Percentiles rank a stretch among this genome's conserved stretches.
Evolutionary conservation across 2,113 vertebrate genomes (phyloP).

Genomic region (Desmodus rotundus): DNA sequence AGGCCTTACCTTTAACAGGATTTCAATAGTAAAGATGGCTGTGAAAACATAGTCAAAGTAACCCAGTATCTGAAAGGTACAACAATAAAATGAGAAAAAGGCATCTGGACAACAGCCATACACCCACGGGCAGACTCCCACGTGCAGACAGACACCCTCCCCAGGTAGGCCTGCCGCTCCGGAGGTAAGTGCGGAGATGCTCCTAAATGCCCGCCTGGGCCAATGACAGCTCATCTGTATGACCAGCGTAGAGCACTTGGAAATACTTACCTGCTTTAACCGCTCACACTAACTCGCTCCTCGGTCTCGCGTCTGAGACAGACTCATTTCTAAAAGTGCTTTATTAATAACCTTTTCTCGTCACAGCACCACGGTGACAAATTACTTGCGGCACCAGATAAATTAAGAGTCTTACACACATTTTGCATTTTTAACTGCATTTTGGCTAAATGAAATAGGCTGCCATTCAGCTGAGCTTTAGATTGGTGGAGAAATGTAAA

Average conservation of each 20-base stretch:
- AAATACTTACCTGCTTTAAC: neutral
- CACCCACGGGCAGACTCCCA: neutral
- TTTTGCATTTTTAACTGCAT: neutral
- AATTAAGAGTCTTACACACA: neutral
- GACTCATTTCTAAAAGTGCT: neutral
- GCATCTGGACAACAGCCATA: conserved; percentile 47
- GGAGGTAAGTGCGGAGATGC: neutral
- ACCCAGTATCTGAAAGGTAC: conserved; percentile 99
- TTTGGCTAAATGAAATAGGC: neutral
- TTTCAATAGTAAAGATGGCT: conserved; percentile 99
- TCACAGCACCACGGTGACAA: neutral
- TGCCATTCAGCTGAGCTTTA: neutral
- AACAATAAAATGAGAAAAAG: conserved; percentile 80
- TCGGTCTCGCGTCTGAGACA: neutral
- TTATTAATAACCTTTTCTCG: neutral
- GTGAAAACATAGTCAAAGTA: conserved; percentile 99
- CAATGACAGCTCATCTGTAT: neutral
- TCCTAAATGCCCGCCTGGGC: neutral
- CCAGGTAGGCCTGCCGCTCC: neutral
- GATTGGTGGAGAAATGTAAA: neutral
- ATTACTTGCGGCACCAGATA: neutral
- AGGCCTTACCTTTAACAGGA: conserved; percentile 98
- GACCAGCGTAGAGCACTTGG: neutral
- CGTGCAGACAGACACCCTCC: neutral
- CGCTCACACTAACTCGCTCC: neutral